Evolutionary conservation across 2,888 invertebrate species (phyloP).

Genomic region (Chrysolina oricalcia): DNA sequence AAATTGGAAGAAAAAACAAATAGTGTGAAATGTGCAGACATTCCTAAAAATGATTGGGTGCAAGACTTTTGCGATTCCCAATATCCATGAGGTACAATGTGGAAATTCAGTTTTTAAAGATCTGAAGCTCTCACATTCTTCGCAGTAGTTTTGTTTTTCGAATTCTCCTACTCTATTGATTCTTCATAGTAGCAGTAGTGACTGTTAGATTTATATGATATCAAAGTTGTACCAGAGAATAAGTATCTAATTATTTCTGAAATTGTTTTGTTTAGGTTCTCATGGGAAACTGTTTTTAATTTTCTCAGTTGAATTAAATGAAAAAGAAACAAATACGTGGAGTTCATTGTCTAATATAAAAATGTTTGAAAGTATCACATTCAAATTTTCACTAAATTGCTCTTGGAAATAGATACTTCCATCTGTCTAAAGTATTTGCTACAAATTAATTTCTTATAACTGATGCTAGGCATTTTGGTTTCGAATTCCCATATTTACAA

Average conservation of each 20-base stretch:
- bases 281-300: too few species aligned
- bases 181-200: too few species aligned
- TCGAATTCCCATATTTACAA: background rate
- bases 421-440: slow-evolving; percentile 8
- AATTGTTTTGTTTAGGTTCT: too few species aligned
- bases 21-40: background rate
- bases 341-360: too few species aligned
- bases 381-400: background rate
- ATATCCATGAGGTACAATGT: background rate
- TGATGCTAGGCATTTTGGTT: background rate
- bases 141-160: too few species aligned
- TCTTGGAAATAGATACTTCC: background rate
- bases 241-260: too few species aligned
- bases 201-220: too few species aligned
- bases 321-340: background rate
- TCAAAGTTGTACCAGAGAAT: too few species aligned
- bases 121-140: background rate
- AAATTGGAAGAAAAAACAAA: slow-evolving; percentile 11
- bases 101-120: slow-evolving; percentile 7
- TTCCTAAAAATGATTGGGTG: slow-evolving; percentile 10
- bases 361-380: background rate
- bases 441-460: background rate
- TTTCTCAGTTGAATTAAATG: too few species aligned
- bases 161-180: too few species aligned
- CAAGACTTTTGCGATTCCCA: slow-evolving; percentile 2